Evolutionary conservation across 2,888 invertebrate genomes (phyloP), one percentile per base, ranked within the genome.

Genomic region (Volucella bombylans): DNA sequence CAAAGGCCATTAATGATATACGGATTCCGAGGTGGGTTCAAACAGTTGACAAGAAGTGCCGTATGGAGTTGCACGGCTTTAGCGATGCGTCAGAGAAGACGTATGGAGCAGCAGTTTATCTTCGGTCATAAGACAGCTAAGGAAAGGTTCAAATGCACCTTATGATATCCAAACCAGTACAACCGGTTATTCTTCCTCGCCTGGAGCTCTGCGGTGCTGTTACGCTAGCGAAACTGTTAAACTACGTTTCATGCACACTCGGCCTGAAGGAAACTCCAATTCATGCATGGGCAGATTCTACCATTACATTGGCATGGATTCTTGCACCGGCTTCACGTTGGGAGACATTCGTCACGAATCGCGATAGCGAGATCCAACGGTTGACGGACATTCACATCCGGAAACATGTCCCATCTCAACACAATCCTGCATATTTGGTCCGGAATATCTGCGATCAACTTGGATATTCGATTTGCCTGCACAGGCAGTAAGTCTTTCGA

Each of bases 401-500:
- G 82, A 65, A 71, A 15, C 73, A 87, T 57, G 64, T 86, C 8
- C 80, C 78, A 12, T 67, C 79, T 1, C 23, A 76, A 2, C 45
- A 59, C 43, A 86, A 87, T 55, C 73, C 82, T 9, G 86, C 86
- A 6, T 82, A 87, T 78, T 64, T 86, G 3, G 62, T 15, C 39
- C 39, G 6, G 39, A 64, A 1, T 54, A 54, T 11, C n/a, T 45
- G n/a, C 43, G 23, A 11, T 67, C 31, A 9, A 14, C 45, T 31
- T 67, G 45, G 23, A 15, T 45, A n/a, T 55, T 68, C 41, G 23
- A 59, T 4, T 18, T 50, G 49, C 69, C 69, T 12, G 10, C 47
- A 11, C 59, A 69, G 11, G 57, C 57, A 39, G 50, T n/a, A 15
- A 45, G 14, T 49, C 50, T 18, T 10, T n/a, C 15, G n/a, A 59